Percentiles rank a stretch among this genome's conserved stretches.
Conservation (phyloP, 2,888 invertebrate species). For the Gymnosoma rotundatum region DNA sequence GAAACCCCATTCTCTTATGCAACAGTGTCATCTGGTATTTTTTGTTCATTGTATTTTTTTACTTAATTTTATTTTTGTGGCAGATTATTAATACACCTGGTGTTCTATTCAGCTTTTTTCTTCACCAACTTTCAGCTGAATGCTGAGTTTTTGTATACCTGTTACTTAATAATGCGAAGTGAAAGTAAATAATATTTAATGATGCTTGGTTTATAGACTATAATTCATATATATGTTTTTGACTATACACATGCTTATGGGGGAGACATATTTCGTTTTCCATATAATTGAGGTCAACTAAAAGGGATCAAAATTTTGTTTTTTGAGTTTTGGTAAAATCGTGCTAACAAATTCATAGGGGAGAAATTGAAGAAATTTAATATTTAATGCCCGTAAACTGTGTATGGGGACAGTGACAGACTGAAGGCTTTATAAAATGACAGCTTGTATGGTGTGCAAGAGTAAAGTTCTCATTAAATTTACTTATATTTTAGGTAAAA, state of each 20-base stretch:
- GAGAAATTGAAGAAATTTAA: slow-evolving; percentile 65
- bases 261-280: slow-evolving; percentile 39
- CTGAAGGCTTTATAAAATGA: not conserved
- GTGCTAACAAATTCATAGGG: slow-evolving; percentile 50
- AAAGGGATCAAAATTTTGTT: slow-evolving; percentile 63
- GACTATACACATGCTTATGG: not conserved
- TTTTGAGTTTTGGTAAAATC: not conserved
- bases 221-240: slow-evolving; percentile 1
- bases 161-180: slow-evolving; percentile 45
- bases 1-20: slow-evolving; percentile 2
- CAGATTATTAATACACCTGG: slow-evolving; percentile 48
- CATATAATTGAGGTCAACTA: slow-evolving; percentile 67
- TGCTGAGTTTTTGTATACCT: slow-evolving; percentile 17
- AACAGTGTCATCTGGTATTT: slow-evolving; percentile 62
- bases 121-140: not conserved
- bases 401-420: slow-evolving; percentile 9
- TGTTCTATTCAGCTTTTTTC: slow-evolving; percentile 30
- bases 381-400: slow-evolving; percentile 60
- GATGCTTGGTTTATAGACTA: slow-evolving; percentile 32
- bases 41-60: slow-evolving; percentile 9
- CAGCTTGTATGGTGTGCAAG: not conserved
- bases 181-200: slow-evolving; percentile 60
- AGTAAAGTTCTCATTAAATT: slow-evolving; percentile 7
- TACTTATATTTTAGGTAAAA: not conserved
- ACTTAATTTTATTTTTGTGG: slow-evolving; percentile 13